Conservation (phyloP, 2,797 vertebrate genomes). For the Coracias cyanogaster region DNA sequence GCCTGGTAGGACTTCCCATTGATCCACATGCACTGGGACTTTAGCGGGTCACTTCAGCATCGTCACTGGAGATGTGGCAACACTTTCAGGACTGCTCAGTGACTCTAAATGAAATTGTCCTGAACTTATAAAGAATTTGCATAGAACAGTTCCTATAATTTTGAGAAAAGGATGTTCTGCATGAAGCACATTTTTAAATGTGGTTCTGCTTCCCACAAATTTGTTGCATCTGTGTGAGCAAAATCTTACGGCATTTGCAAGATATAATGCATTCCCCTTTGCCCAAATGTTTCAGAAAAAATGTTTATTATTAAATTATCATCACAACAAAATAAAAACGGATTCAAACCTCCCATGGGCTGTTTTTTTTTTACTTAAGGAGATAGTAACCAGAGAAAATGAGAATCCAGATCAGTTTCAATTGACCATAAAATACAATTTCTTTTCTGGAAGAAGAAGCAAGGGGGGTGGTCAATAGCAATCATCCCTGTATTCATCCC, state of each 20-base stretch:
- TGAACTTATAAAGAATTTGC: neutral
- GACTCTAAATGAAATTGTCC: neutral
- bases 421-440: neutral
- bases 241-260: neutral
- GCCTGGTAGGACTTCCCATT: rapidly evolving
- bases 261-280: neutral
- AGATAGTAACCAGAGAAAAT: neutral
- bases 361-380: neutral
- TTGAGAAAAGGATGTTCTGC: neutral
- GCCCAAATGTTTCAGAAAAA: neutral
- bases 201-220: neutral
- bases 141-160: neutral
- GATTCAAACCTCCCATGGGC: neutral
- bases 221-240: neutral
- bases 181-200: neutral
- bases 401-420: neutral
- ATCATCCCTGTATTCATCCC: neutral
- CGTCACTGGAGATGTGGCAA: neutral
- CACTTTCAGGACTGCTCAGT: neutral
- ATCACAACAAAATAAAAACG: neutral
- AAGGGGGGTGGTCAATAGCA: neutral
- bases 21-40: rapidly evolving
- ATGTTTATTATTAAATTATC: neutral
- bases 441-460: neutral
- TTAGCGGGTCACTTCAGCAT: neutral